A percentile compares a stretch with the other conserved stretches of the same genome.
These are phyloP conservation scores for Prionchulus punctatus DNA, from an alignment of 2,888 invertebrate genomes.

Conservation along the genomic window DNA sequence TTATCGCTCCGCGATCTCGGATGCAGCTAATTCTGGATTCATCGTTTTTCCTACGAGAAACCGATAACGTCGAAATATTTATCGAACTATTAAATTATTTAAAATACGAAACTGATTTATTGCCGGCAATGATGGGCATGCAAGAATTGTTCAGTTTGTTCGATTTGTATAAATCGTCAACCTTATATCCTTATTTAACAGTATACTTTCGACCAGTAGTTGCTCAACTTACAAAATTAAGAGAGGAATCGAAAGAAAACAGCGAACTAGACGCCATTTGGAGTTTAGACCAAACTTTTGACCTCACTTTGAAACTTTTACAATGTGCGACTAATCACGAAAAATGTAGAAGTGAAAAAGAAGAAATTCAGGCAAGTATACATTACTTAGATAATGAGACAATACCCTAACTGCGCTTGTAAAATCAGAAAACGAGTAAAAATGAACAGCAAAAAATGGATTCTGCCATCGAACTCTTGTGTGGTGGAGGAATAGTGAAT, in stretches of 20 bases:
- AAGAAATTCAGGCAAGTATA: not conserved
- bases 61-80: not conserved
- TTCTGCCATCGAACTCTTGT: no score
- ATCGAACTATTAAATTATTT: not conserved
- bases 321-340: not conserved
- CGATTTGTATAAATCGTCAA: not conserved
- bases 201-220: constrained; percentile 3
- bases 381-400: no score
- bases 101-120: not conserved
- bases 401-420: no score
- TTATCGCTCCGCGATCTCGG: not conserved
- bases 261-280: not conserved
- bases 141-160: not conserved
- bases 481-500: no score
- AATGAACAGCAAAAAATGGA: no score
- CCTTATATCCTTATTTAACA: not conserved
- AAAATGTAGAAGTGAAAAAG: not conserved
- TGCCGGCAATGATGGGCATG: not conserved
- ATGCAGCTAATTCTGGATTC: not conserved
- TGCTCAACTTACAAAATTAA: not conserved
- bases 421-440: no score
- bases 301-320: not conserved
- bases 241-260: not conserved
- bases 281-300: not conserved
- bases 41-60: not conserved